Evolutionary conservation across 2,888 invertebrate genomes (phyloP).

Genomic region (Euzophera pinguis): DNA sequence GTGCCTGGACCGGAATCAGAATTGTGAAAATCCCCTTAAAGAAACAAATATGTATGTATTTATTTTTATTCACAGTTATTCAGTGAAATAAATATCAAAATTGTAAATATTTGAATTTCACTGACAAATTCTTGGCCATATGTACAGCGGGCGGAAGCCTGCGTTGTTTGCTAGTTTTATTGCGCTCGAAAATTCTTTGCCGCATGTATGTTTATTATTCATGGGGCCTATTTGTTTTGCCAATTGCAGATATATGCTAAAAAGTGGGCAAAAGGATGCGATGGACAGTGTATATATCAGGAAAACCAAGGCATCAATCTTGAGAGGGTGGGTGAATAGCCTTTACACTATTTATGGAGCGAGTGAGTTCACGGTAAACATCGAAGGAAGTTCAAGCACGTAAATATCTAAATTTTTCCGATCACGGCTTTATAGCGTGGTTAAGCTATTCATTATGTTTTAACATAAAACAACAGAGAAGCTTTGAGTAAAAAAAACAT

Average conservation of each 20-base stretch:
- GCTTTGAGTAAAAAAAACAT: too few relatives aligned
- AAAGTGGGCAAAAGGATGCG: constrained; percentile 50
- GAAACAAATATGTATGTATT: too few relatives aligned
- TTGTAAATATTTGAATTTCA: background rate
- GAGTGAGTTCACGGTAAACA: constrained; percentile 53
- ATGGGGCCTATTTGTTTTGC: constrained; percentile 41
- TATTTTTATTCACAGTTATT: background rate
- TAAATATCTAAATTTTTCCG: constrained; percentile 49
- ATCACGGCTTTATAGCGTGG: background rate
- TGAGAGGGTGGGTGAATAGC: constrained; percentile 63
- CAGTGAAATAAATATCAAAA: too few relatives aligned
- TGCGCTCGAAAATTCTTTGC: constrained; percentile 30
- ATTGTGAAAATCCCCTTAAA: too few relatives aligned
- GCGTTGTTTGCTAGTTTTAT: constrained; percentile 7
- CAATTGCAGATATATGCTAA: constrained; percentile 55
- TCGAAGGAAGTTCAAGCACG: constrained; percentile 42
- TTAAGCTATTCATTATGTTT: too few relatives aligned
- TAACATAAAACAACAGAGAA: too few relatives aligned
- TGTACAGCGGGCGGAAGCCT: background rate
- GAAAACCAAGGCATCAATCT: constrained; percentile 72
- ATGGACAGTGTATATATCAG: constrained; percentile 74
- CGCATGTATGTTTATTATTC: constrained; percentile 37
- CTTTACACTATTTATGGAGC: constrained; percentile 77
- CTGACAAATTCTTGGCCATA: background rate
- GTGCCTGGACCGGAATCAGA: too few relatives aligned